A percentile compares a stretch with the other conserved stretches of the same genome.
These are phyloP conservation scores for Climacteris rufus DNA, from an alignment of 2,113 vertebrate species.

Conservation along the genomic window DNA sequence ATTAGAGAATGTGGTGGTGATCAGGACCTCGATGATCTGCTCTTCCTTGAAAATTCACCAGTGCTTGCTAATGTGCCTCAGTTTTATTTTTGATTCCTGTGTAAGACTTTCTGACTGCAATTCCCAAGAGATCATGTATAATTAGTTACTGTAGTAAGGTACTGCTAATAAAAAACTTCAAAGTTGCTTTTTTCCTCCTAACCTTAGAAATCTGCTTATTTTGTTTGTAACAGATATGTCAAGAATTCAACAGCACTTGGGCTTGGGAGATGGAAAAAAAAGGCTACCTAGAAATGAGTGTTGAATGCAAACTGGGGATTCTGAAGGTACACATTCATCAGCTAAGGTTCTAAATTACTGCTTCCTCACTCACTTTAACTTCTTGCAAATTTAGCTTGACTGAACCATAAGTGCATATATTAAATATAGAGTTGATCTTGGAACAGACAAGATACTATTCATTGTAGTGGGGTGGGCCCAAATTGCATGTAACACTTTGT, in stretches of 20 bases:
- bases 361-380: not conserved
- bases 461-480: not conserved
- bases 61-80: not conserved
- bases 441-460: not conserved
- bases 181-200: not conserved
- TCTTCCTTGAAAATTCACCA: not conserved
- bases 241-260: slow-evolving; percentile 95
- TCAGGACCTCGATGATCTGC: rapidly evolving
- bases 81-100: too few species aligned
- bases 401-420: not conserved
- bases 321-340: slow-evolving; percentile 82
- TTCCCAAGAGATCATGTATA: not conserved
- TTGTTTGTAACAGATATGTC: slow-evolving; percentile 84
- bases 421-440: not conserved
- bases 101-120: not conserved
- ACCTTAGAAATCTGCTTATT: not conserved
- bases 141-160: not conserved
- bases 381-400: not conserved
- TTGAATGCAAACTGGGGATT: slow-evolving; percentile 93
- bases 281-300: slow-evolving; percentile 92
- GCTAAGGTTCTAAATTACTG: not conserved
- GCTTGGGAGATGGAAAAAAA: slow-evolving; percentile 99
- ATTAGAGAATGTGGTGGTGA: not conserved
- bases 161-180: not conserved
- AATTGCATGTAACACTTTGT: not conserved